Percentiles rank a stretch among this genome's conserved stretches.
These are phyloP conservation scores for Synergus itoensis DNA, from an alignment of 2,888 invertebrate genomes.

Conservation along the genomic window DNA sequence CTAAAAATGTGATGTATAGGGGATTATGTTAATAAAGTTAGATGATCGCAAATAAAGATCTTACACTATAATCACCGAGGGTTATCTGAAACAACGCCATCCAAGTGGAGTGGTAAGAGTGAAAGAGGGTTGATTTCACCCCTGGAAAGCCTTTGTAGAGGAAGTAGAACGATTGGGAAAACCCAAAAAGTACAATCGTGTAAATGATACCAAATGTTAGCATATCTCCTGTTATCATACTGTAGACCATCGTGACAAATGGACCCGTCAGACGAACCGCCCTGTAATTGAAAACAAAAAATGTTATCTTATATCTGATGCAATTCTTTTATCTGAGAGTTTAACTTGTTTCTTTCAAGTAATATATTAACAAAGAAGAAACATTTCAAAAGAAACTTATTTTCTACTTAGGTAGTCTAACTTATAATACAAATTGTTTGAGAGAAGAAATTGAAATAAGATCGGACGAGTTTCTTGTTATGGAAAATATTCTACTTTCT, in stretches of 20 bases:
- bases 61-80: conserved; percentile 97
- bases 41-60: conserved; percentile 65
- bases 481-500: neutral
- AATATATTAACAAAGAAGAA: conserved; percentile 9
- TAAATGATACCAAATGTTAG: conserved; percentile 99
- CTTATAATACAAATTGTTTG: conserved; percentile 7
- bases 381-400: conserved; percentile 12
- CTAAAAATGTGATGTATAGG: conserved; percentile 11
- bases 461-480: neutral
- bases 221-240: conserved; percentile 99
- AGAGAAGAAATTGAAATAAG: conserved; percentile 5
- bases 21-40: conserved; percentile 48
- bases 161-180: conserved; percentile 97
- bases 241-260: conserved; percentile 99
- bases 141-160: conserved; percentile 94
- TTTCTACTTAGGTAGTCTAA: conserved; percentile 10
- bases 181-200: conserved; percentile 95
- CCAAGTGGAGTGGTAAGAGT: conserved; percentile 94
- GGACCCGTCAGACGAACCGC: conserved; percentile 97
- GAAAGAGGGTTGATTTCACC: conserved; percentile 89
- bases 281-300: conserved; percentile 78
- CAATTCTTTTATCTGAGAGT: neutral
- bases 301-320: neutral
- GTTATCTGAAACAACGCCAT: conserved; percentile 99
- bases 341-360: neutral